phyloP scores from a whole-genome alignment of 2,113 vertebrate species.

The Casuarius casuarius region DNA sequence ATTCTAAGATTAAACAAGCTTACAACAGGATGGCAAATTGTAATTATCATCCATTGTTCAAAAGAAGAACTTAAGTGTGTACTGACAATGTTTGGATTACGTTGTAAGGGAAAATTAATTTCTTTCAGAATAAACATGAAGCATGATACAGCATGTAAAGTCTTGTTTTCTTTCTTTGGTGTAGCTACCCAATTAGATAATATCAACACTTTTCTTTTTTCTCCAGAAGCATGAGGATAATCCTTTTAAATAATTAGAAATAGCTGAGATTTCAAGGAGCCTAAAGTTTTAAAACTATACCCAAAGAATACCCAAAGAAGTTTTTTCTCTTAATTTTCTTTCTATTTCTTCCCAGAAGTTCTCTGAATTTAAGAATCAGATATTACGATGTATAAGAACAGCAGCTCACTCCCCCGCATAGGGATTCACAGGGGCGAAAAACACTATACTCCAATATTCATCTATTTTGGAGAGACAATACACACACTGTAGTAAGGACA shows the following conservation, averaged over 20 bases:
- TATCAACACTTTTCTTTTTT: not conserved
- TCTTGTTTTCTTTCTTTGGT: not conserved
- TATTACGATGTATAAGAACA: not conserved
- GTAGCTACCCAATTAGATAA: not conserved
- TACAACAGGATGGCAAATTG: not conserved
- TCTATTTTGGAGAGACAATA: not conserved
- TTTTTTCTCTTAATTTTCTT: not conserved
- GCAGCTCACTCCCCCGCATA: not conserved
- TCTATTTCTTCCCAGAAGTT: not conserved
- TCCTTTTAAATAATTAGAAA: not conserved
- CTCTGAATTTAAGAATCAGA: not conserved
- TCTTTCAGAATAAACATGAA: not conserved
- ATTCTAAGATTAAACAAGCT: not conserved
- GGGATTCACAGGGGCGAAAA: not conserved
- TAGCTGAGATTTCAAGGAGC: not conserved
- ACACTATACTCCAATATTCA: not conserved
- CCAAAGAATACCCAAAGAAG: not conserved
- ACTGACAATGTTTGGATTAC: not conserved
- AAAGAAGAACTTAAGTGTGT: not conserved
- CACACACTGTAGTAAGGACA: not conserved
- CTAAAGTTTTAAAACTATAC: not conserved
- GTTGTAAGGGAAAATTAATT: not conserved
- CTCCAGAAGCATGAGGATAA: not conserved
- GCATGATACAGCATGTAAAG: not conserved
- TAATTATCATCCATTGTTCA: not conserved